Evolutionary conservation across 2,113 vertebrate genomes (phyloP).

Genomic region (Haemorhous mexicanus): DNA sequence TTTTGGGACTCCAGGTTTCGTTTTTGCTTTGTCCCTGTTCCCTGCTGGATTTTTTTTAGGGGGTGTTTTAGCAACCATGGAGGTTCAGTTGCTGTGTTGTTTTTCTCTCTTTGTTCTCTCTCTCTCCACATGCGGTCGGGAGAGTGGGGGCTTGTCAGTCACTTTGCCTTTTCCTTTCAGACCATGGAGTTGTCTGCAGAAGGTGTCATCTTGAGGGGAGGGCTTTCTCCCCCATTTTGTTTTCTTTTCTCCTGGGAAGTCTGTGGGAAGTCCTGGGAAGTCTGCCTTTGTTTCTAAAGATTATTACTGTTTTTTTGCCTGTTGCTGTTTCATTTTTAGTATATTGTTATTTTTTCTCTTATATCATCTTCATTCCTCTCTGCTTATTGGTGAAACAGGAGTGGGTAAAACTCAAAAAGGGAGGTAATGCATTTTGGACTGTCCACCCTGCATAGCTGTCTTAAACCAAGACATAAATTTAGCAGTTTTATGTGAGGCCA

Average conservation of each 20-base stretch:
- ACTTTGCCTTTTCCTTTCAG: not conserved
- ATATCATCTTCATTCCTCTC: accelerated
- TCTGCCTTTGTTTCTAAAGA: not conserved
- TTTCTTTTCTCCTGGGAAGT: not conserved
- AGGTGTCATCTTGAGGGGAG: accelerated
- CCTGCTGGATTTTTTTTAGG: no score
- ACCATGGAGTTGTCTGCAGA: accelerated
- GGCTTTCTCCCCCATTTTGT: not conserved
- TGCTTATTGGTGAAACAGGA: not conserved
- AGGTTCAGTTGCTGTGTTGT: not conserved
- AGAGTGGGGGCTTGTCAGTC: accelerated
- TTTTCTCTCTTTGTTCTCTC: accelerated
- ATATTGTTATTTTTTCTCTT: not conserved
- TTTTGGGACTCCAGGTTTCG: not conserved
- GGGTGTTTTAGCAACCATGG: accelerated
- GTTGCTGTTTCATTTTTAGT: not conserved
- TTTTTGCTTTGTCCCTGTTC: not conserved
- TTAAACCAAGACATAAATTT: not conserved
- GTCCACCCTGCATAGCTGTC: accelerated
- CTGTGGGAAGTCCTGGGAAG: accelerated
- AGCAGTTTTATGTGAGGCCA: not conserved
- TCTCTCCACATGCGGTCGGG: accelerated
- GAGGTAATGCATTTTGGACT: not conserved
- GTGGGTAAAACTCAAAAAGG: not conserved
- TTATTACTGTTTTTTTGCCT: not conserved